Conservation (phyloP, 2,888 invertebrate species). For the Pterostichus madidus region DNA sequence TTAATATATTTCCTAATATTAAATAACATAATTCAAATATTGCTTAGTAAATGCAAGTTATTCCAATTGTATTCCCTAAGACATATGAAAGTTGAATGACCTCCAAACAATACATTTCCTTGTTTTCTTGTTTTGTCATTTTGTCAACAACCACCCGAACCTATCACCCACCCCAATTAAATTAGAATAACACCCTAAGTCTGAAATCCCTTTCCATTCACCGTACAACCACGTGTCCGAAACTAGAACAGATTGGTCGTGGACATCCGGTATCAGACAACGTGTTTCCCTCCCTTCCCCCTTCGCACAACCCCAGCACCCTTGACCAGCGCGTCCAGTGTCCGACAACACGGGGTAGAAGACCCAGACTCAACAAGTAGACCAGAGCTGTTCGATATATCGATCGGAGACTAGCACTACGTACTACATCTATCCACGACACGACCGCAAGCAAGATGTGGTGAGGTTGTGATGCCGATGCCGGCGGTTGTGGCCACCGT, state of each 20-base stretch:
- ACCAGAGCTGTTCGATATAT: conserved; percentile 77
- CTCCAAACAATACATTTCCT: too few relatives aligned
- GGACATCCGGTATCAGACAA: conserved; percentile 39
- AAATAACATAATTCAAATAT: too few relatives aligned
- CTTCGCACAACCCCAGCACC: background rate
- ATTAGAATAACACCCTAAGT: background rate
- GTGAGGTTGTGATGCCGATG: background rate
- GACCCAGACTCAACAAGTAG: conserved; percentile 75
- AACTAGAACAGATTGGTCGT: conserved; percentile 37
- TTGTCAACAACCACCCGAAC: too few relatives aligned
- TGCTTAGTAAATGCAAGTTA: too few relatives aligned
- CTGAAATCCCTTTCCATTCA: background rate
- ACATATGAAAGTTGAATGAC: too few relatives aligned
- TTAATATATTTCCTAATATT: too few relatives aligned
- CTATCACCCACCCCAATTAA: too few relatives aligned
- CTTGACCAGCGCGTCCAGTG: conserved; percentile 24
- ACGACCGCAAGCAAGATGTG: conserved; percentile 17
- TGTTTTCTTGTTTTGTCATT: too few relatives aligned
- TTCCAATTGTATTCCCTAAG: too few relatives aligned
- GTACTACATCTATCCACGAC: conserved; percentile 20
- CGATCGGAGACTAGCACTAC: conserved; percentile 71
- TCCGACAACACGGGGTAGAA: conserved; percentile 30
- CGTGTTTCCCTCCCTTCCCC: background rate
- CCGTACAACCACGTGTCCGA: conserved; percentile 35
- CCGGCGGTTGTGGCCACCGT: too few relatives aligned